Percentiles rank a stretch among this genome's conserved stretches.
Conservation (phyloP, 1,140 invertebrate genomes). For the Listronotus bonariensis region DNA sequence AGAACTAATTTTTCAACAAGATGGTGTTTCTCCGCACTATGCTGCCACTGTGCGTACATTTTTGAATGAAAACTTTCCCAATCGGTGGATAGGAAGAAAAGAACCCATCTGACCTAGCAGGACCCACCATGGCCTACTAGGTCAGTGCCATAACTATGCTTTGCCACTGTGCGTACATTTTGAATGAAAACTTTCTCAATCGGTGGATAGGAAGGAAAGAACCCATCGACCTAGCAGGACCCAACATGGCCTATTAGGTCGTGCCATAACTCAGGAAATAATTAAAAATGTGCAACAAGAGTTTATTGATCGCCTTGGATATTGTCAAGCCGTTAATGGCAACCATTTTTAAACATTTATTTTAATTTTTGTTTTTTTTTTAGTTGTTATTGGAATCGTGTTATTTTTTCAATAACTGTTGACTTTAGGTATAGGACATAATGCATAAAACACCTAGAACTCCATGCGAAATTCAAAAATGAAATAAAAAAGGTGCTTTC, state of each 20-base stretch:
- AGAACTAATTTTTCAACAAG: neutral
- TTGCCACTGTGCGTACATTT: slow-evolving; percentile 35
- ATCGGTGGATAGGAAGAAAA: slow-evolving; percentile 54
- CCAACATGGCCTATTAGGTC: slow-evolving; percentile 52
- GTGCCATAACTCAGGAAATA: slow-evolving; percentile 1
- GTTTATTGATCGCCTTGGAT: slow-evolving; percentile 2
- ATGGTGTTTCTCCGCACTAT: slow-evolving; percentile 38
- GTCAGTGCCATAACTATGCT: slow-evolving; percentile 48
- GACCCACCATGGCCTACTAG: slow-evolving; percentile 55
- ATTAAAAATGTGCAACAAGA: neutral
- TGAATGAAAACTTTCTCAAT: slow-evolving; percentile 48
- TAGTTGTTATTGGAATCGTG: neutral
- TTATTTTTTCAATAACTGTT: too few species aligned
- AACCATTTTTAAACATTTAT: slow-evolving; percentile 2
- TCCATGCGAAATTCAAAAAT: too few species aligned
- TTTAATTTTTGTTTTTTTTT: slow-evolving; percentile 2
- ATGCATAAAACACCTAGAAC: too few species aligned
- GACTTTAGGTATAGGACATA: too few species aligned
- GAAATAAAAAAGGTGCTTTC: too few species aligned
- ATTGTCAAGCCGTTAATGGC: slow-evolving; percentile 4
- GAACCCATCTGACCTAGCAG: slow-evolving; percentile 49
- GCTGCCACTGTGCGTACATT: slow-evolving; percentile 35
- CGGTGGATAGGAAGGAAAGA: slow-evolving; percentile 55
- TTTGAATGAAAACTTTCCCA: slow-evolving; percentile 48
- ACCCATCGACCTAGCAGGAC: too few species aligned